These are phyloP conservation scores for Anneissia japonica DNA, from an alignment of 35 echinoderm and acorn worm species.

Conservation along the genomic window DNA sequence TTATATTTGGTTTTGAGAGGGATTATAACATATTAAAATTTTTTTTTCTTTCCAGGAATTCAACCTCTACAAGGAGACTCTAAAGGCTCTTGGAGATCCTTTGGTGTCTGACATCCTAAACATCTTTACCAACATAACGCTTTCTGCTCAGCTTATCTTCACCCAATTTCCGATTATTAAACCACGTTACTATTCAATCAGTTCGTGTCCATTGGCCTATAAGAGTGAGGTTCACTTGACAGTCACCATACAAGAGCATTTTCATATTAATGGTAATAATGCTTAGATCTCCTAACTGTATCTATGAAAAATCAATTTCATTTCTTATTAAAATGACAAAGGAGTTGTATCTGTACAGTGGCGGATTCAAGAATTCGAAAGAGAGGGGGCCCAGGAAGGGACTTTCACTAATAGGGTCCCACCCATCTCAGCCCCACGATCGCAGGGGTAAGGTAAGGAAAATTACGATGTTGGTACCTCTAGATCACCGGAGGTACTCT, in stretches of 20 bases:
- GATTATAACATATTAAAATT: neutral
- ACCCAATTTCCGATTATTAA: neutral
- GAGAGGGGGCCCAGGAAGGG: too few species aligned
- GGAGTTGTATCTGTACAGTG: too few species aligned
- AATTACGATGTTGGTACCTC: too few species aligned
- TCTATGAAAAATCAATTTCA: too few species aligned
- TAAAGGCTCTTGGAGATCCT: neutral
- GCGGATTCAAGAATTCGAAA: too few species aligned
- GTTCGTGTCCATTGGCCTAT: neutral
- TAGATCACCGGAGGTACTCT: too few species aligned
- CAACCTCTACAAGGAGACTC: neutral
- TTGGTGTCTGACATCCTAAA: neutral
- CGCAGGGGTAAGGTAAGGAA: too few species aligned
- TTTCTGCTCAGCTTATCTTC: neutral
- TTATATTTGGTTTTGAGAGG: too few species aligned
- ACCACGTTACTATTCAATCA: neutral
- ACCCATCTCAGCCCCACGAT: too few species aligned
- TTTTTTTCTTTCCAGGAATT: neutral
- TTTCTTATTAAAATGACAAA: too few species aligned
- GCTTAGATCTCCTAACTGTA: too few species aligned
- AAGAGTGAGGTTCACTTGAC: neutral
- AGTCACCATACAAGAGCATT: neutral
- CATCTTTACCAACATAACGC: neutral
- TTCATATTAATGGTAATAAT: neutral
- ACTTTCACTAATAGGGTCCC: too few species aligned